These are phyloP conservation scores for Papilio helenus DNA, from an alignment of 1,140 invertebrate species.

Conservation along the genomic window DNA sequence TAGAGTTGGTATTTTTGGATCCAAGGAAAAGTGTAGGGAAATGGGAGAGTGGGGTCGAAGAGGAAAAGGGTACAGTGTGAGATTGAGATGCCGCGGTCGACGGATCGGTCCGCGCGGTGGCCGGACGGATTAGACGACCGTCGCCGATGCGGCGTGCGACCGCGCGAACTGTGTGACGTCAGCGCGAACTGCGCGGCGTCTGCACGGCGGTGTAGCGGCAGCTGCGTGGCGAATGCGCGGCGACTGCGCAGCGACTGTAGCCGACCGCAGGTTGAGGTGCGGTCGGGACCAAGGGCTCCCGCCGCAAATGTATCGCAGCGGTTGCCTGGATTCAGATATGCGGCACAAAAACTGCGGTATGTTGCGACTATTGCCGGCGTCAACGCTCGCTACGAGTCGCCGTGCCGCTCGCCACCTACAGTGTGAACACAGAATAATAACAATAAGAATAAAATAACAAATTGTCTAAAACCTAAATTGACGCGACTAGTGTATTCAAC, in stretches of 20 bases:
- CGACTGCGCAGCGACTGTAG: constrained; percentile 39
- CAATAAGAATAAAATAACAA: constrained; percentile 31
- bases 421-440: constrained; percentile 11
- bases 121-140: constrained; percentile 66
- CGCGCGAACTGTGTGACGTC: constrained; percentile 53
- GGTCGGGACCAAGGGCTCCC: constrained; percentile 37
- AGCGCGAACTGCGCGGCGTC: constrained; percentile 45
- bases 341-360: constrained; percentile 19
- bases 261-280: constrained; percentile 33
- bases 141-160: constrained; percentile 58
- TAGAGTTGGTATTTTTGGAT: constrained; percentile 59
- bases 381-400: constrained; percentile 67
- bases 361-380: constrained; percentile 14
- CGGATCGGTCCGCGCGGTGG: constrained; percentile 65
- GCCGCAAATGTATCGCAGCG: constrained; percentile 10
- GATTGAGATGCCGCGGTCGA: constrained; percentile 68
- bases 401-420: constrained; percentile 80
- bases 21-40: constrained; percentile 40
- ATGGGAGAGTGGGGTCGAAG: constrained; percentile 49
- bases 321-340: neutral
- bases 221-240: constrained; percentile 43
- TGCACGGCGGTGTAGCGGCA: constrained; percentile 41
- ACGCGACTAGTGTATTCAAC: neutral
- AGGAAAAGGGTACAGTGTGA: constrained; percentile 51
- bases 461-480: neutral